These are phyloP conservation scores for Hyles vespertilio DNA, from an alignment of 1,140 invertebrate genomes.

Conservation along the genomic window DNA sequence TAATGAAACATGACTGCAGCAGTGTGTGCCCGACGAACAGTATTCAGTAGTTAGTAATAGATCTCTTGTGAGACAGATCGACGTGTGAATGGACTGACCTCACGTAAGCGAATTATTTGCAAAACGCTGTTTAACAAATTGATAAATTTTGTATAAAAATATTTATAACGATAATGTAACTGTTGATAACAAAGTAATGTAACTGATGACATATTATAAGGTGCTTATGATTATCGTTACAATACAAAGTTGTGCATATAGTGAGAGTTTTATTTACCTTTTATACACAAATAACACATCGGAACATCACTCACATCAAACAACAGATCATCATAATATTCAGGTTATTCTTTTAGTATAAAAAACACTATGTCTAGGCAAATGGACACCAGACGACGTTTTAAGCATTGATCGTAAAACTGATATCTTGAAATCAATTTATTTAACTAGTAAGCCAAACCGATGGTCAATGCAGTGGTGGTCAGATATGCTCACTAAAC, in stretches of 20 bases:
- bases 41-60: constrained; percentile 13
- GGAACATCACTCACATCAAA: background rate
- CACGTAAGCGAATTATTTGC: constrained; percentile 58
- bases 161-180: constrained; percentile 74
- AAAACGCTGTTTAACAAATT: constrained; percentile 61
- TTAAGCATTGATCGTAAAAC: background rate
- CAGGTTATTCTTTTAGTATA: no score
- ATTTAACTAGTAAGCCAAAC: no score
- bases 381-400: background rate
- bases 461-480: no score
- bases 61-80: constrained; percentile 5
- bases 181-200: constrained; percentile 70
- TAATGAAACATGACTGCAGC: no score
- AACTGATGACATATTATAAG: constrained; percentile 74
- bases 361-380: background rate
- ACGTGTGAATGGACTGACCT: constrained; percentile 33
- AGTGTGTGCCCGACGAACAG: no score
- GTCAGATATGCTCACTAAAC: no score
- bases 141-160: constrained; percentile 74
- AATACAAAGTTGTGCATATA: constrained; percentile 75
- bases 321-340: no score
- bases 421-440: no score
- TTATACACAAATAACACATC: no score
- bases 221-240: constrained; percentile 75
- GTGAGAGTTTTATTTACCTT: constrained; percentile 39